These are phyloP conservation scores for Lobophora halterata DNA, from an alignment of 2,888 invertebrate species.

Conservation along the genomic window DNA sequence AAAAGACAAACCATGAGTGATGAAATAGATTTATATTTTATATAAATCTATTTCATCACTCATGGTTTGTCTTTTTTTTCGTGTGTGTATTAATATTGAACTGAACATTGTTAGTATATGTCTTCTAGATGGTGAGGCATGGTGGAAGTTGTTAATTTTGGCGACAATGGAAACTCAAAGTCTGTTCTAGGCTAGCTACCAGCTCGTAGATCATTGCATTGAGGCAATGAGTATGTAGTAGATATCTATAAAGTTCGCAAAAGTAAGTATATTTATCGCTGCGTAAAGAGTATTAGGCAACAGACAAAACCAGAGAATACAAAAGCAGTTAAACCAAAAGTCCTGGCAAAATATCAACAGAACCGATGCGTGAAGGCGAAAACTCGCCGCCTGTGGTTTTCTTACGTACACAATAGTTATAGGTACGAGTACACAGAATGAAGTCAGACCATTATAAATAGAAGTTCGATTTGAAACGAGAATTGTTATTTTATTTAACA, in stretches of 20 bases:
- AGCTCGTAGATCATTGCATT: too few species aligned
- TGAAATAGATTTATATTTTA: slow-evolving; percentile 24
- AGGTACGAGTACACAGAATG: slow-evolving; percentile 42
- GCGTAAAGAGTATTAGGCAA: slow-evolving; percentile 5
- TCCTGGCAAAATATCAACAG: slow-evolving; percentile 52
- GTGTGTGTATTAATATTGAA: too few species aligned
- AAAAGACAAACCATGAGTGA: slow-evolving; percentile 6
- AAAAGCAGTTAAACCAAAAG: slow-evolving; percentile 25
- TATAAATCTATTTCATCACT: too few species aligned
- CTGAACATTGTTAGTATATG: too few species aligned
- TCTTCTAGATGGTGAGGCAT: too few species aligned
- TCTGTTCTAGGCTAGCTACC: too few species aligned
- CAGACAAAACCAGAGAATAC: slow-evolving; percentile 10
- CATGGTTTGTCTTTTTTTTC: too few species aligned
- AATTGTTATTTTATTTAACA: slow-evolving; percentile 52
- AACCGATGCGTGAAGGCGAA: slow-evolving; percentile 40
- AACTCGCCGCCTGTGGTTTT: slow-evolving; percentile 42
- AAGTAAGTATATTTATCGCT: too few species aligned
- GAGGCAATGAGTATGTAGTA: too few species aligned
- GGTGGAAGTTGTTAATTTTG: too few species aligned
- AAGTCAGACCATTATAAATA: slow-evolving; percentile 70
- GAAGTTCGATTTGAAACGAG: slow-evolving; percentile 52
- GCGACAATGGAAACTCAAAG: too few species aligned
- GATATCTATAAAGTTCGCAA: too few species aligned
- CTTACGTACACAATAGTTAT: slow-evolving; percentile 39